Evolutionary conservation across 2,113 vertebrate genomes (phyloP), one percentile per base, ranked within the genome.

Genomic region (Phyllostomus discolor): DNA sequence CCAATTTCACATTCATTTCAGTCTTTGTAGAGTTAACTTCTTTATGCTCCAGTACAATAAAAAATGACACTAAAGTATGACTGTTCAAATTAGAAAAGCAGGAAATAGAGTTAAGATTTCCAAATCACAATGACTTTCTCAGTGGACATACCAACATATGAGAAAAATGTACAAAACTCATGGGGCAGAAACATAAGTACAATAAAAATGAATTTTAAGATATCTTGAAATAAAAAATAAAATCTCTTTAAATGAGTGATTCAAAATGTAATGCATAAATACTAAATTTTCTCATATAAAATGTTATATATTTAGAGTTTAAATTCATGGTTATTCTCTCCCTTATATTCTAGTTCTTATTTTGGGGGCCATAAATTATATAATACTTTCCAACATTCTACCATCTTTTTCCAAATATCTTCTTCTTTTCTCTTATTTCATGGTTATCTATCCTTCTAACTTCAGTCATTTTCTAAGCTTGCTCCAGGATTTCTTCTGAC

Each of bases 21-120:
- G 11, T 79, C 70, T 90, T 22, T 90, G 33, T 15, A 70, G 33
- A 98, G 97, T 81, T 4, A 97, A 94, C 89, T 90, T 28, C n/a
- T 97, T 92, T 95, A 79, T 78, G 31, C 66, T 92, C 5, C n/a
- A 15, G 66, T 95, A 59, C 6, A 95, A 80, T 91, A 89, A 94
- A 96, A 95, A 92, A 91, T 91, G 19, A 6, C 24, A 88, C 78
- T 97, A 90, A 87, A 88, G 80, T 95, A 87, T 81, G 38, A 48
- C 64, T 96, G 31, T 83, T 97, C 96, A 95, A 72, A 64, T 88
- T 80, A 91, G 88, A 90, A 95, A 50, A 41, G 20, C 82, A 62
- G 15, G 7, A 97, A 97, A 97, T 92, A 92, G 76, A 97, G 80
- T 90, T 96, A 96, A 96, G 62, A 64, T 95, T 88, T 81, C 17